These are phyloP conservation scores for Stenodera caucasica DNA, from an alignment of 2,888 invertebrate species.

Conservation along the genomic window DNA sequence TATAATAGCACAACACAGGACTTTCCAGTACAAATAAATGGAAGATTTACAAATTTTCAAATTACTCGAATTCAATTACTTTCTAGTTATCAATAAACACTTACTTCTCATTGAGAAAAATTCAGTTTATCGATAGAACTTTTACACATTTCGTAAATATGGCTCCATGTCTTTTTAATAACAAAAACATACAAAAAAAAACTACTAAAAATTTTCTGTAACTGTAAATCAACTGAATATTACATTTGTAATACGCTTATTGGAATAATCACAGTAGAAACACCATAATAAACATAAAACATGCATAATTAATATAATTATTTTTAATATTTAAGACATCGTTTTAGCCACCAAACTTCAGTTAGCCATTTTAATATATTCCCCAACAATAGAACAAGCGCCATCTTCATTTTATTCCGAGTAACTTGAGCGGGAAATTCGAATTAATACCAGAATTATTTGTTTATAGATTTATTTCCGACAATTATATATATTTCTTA, in stretches of 20 bases:
- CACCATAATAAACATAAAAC: slow-evolving; percentile 25
- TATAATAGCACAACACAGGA: slow-evolving; percentile 33
- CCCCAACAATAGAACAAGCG: slow-evolving; percentile 63
- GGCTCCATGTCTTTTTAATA: slow-evolving; percentile 56
- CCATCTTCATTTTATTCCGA: slow-evolving; percentile 60
- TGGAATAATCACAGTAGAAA: slow-evolving; percentile 7
- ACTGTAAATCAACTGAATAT: not conserved
- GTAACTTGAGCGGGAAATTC: slow-evolving; percentile 41
- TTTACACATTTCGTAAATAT: slow-evolving; percentile 62
- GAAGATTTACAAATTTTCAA: not conserved
- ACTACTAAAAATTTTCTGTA: not conserved
- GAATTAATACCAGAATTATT: slow-evolving; percentile 22
- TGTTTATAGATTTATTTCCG: slow-evolving; percentile 18
- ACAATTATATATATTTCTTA: slow-evolving; percentile 11
- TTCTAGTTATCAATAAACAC: slow-evolving; percentile 27
- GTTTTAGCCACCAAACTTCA: slow-evolving; percentile 65
- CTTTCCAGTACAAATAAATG: slow-evolving; percentile 10
- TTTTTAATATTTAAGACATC: slow-evolving; percentile 50
- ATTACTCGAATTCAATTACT: not conserved
- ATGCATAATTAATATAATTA: slow-evolving; percentile 34
- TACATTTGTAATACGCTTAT: not conserved
- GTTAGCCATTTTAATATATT: slow-evolving; percentile 68
- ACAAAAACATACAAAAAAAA: slow-evolving; percentile 7
- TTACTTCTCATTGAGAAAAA: slow-evolving; percentile 50
- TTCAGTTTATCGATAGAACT: slow-evolving; percentile 39